Conservation (phyloP, 2,888 invertebrate genomes). For the Trissonchulus latispiculum region DNA sequence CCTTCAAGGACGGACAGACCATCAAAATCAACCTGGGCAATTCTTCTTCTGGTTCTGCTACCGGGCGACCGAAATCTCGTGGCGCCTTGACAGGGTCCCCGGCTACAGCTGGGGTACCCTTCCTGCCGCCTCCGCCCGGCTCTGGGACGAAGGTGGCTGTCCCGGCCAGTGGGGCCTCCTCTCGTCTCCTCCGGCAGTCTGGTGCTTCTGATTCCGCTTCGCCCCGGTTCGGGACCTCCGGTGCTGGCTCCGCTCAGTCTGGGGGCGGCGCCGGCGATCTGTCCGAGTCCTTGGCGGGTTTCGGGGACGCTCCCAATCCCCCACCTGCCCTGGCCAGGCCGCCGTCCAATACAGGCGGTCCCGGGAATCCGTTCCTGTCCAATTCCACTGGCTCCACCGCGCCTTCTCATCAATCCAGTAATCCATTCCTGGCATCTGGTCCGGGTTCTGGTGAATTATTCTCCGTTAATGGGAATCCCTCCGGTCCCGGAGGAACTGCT, state of each 20-base stretch:
- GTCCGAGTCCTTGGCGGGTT: not conserved
- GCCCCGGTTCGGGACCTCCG: not conserved
- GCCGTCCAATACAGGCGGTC: no score
- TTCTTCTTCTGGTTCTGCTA: not conserved
- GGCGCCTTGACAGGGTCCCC: not conserved
- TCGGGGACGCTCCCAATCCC: not conserved
- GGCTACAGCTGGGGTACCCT: slow-evolving; percentile 24
- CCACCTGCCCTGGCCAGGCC: not conserved
- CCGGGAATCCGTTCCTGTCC: not conserved
- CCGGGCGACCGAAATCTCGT: not conserved
- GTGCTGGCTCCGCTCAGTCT: not conserved
- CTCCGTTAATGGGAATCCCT: no score
- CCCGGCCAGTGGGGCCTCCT: not conserved
- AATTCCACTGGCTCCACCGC: not conserved
- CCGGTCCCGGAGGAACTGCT: no score
- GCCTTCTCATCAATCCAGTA: no score
- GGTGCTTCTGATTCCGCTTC: no score
- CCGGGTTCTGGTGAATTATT: no score
- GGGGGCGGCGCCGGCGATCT: not conserved
- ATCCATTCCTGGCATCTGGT: no score
- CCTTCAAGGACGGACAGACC: slow-evolving; percentile 98
- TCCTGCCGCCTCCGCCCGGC: slow-evolving; percentile 24
- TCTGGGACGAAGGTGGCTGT: slow-evolving; percentile 28
- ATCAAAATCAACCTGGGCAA: slow-evolving; percentile 85
- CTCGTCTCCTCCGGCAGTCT: not conserved